Evolutionary conservation across 2,797 vertebrate species (phyloP), one percentile per base, ranked within the genome.

Genomic region (Poeciliopsis infans): DNA sequence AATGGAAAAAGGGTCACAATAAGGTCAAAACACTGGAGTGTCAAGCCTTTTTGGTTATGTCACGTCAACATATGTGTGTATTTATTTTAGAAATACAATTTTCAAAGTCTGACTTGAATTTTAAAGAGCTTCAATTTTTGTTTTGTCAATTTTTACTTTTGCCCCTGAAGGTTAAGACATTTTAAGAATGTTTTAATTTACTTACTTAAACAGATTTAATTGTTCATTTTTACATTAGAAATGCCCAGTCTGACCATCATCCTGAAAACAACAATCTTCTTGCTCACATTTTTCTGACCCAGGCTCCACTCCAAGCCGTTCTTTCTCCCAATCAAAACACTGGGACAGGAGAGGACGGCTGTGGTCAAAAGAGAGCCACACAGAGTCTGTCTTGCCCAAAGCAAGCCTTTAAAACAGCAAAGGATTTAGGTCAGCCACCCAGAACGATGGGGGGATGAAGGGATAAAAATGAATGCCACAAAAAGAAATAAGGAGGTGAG

Each of bases 341-440:
- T 88, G 87, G 91, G 92, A 93, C 90, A 91, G 87, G 80, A 82
- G 79, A 77, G 89, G 85, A 88, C 92, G 80, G 86, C 91, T 88
- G 91, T 81, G 88, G 84, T 81, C 83, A 83, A 23, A 78, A 82
- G 84, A 89, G 85, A 91, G 89, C 84, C 79, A 88, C 81, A 74
- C 85, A 93, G 89, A 90, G 86, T 91, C 90, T 80, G 89, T 89
- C 89, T 94, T 73, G 87, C 94, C 91, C 89, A 90, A 90, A 93
- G 93, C 90, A 86, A 81, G 81, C 87, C 88, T 93, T 86, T 87
- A 89, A 92, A 93, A 92, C 90, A 88, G 90, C 76, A 73, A 85
- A 86, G 88, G 89, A 95, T 95, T 94, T 94, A 95, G 94, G 95
- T 95, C 95, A 95, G 80, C 90, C 89, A 91, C 87, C 77, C 74